A percentile compares a stretch with the other conserved stretches of the same genome.
Conservation (phyloP, 2,113 vertebrate genomes). For the Syngnathus scovelli region DNA sequence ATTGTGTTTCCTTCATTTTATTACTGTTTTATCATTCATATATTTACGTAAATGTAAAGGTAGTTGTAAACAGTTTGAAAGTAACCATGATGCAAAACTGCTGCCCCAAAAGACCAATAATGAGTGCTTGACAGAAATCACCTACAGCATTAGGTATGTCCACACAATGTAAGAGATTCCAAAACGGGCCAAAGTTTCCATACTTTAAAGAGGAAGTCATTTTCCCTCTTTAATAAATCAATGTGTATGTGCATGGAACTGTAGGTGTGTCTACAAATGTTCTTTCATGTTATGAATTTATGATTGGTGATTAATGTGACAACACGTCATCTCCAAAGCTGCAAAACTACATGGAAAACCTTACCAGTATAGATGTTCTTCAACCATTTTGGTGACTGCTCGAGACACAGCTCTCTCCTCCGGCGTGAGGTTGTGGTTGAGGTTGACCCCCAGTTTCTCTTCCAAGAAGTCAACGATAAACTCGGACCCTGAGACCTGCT, state of each 20-base stretch:
- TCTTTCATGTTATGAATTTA: background rate
- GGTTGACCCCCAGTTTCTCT: conserved; percentile 91
- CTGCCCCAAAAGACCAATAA: too few species aligned
- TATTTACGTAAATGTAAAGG: conserved; percentile 2
- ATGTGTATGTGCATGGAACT: background rate
- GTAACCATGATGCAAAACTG: too few species aligned
- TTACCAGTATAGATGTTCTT: conserved; percentile 97
- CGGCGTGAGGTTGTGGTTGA: conserved; percentile 84
- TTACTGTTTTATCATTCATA: background rate
- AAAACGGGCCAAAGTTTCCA: too few species aligned
- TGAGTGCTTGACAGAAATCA: too few species aligned
- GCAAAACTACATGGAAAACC: background rate
- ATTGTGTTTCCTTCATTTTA: background rate
- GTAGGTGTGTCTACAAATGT: background rate
- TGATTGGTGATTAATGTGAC: background rate
- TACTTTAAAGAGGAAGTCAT: background rate
- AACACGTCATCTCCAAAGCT: background rate
- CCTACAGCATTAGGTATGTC: too few species aligned
- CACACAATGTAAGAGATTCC: too few species aligned
- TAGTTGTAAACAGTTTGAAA: too few species aligned
- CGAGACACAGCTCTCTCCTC: conserved; percentile 87
- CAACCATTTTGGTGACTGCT: conserved; percentile 91
- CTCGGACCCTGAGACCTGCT: conserved; percentile 89
- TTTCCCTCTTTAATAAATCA: background rate
- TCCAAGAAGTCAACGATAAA: conserved; percentile 97